A percentile compares a stretch with the other conserved stretches of the same genome.
phyloP scores from a whole-genome alignment of 1,140 invertebrate genomes.

The honey bee (Apis mellifera) region Amel_HAv3.1 CM009938.2:3368501-3369000 shows the following conservation, averaged over 20 bases:
- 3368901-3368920: constrained; percentile 66
- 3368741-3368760: constrained; percentile 27
- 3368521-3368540: too few species aligned
- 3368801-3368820: constrained; percentile 69
- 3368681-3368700: constrained; percentile 42
- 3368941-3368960: constrained; percentile 39
- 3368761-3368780: constrained; percentile 16
- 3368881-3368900: constrained; percentile 71
- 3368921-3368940: constrained; percentile 53
- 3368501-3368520: too few species aligned
- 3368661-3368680: not conserved
- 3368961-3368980: not conserved
- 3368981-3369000: not conserved
- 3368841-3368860: constrained; percentile 64
- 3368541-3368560: too few species aligned
- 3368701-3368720: constrained; percentile 47
- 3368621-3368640: not conserved
- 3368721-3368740: constrained; percentile 70
- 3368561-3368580: too few species aligned
- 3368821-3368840: constrained; percentile 43
- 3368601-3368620: too few species aligned
- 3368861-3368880: constrained; percentile 66
- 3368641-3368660: not conserved
- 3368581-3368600: too few species aligned
- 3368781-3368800: constrained; percentile 25